Evolutionary conservation across 2,888 invertebrate species (phyloP), one percentile per base, ranked within the genome.

Genomic region (Tipula lateralis): DNA sequence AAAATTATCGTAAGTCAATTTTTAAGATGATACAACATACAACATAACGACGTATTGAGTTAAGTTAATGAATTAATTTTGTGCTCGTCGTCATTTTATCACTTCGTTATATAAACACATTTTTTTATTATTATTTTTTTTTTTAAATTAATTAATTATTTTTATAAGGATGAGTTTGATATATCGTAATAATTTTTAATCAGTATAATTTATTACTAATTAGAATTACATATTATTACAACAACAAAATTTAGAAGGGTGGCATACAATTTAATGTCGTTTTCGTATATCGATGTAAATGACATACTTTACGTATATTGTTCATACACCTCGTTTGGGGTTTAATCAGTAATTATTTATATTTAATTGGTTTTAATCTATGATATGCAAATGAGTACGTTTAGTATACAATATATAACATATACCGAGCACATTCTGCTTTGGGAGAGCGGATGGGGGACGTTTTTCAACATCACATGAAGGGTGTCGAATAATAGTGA

Each of bases 1-100:
- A 66, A 66, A 66, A 19, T 66, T 66, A 66, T 66, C 24, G 66
- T 66, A 66, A 66, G 66, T 66, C 66, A 66, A 66, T 66, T 66
- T 66, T 66, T 66, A 24, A 24, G 66, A 66, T 66, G 19, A 24
- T 66, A 3, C 2, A 24, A 7, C 9, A 66, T 66, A 44, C 7
- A 7, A 24, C 9, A 66, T 24, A 66, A 24, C 24, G 66, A 24
- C 66, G 66, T 6, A 19, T 66, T 13, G 66, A 66, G 66, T 66
- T 66, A 66, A 66, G 19, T 66, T 66, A 66, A 66, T 66, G 66
- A 66, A 66, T 66, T 66, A 66, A 66, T 24, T 9, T 66, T 66
- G 1, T 66, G 66, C 24, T 66, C 66, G 24, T 66, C 66, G 13
- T 66, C 66, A 7, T n/a, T n/a, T 19, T 1, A 9, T 66, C 7